A percentile compares a stretch with the other conserved stretches of the same genome.
phyloP scores from a whole-genome alignment of 2,888 invertebrate genomes.

The Lissonota sp. region DNA sequence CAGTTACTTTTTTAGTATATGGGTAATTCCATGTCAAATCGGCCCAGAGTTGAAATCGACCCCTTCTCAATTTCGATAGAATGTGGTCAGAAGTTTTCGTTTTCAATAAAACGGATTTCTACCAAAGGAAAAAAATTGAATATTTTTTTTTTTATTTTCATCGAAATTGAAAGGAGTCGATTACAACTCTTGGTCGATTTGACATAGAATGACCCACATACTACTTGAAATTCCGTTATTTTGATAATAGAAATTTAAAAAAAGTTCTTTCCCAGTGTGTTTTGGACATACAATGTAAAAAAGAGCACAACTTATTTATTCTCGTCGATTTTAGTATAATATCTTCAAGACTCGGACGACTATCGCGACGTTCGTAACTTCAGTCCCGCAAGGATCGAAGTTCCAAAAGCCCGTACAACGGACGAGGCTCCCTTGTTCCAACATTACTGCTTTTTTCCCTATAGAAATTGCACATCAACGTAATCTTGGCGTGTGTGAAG shows the following conservation, averaged over 20 bases:
- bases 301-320: constrained; percentile 30
- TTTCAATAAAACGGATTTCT: too few relatives aligned
- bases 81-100: too few relatives aligned
- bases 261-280: constrained; percentile 9
- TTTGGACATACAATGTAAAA: constrained; percentile 31
- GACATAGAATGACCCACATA: too few relatives aligned
- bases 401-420: constrained; percentile 29
- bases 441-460: too few relatives aligned
- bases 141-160: background rate
- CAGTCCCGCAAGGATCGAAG: constrained; percentile 41
- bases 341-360: constrained; percentile 26
- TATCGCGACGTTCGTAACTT: constrained; percentile 19
- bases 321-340: constrained; percentile 21
- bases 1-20: too few relatives aligned
- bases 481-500: too few relatives aligned
- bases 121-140: background rate
- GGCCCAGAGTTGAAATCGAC: too few relatives aligned
- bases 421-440: constrained; percentile 35
- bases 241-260: background rate
- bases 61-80: too few relatives aligned
- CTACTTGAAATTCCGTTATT: background rate
- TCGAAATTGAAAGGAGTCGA: too few relatives aligned
- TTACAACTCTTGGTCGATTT: too few relatives aligned
- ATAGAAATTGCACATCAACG: too few relatives aligned
- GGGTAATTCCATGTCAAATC: too few relatives aligned